Base-by-base conservation (phyloP, 1,140 invertebrate genomes). In the Apis mellifera region DNA sequence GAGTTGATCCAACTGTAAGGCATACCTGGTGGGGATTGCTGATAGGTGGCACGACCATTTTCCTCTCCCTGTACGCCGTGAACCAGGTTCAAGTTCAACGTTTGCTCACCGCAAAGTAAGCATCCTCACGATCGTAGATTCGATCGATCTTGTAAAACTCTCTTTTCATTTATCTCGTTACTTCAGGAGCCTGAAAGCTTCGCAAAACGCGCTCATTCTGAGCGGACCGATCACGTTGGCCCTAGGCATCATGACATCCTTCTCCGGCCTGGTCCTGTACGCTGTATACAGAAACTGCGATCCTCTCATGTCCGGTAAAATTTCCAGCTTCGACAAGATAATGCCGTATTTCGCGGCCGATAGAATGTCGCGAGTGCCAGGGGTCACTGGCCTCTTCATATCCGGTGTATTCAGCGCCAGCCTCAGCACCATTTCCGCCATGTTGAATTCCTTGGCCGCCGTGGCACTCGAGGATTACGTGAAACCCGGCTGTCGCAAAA, bases 381-480 rank as follows among this genome's bases (percentile, higher is more conserved):
- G 97, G 0, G 84, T 98, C n/a, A 94, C 93, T 0, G 95, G 95
- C 0, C 89, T 96, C 21, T 95, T 96, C 68, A 93, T 95, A 19
- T 94, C 95, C 0, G 95, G 95, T 0, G 94, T 96, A 21, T 96
- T 96, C 89, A 95, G 95, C 73, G 98, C 97, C 0, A 97, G 97
- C 1, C 94, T 99, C 0, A 98, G 97, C 71, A 98, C 98, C 0
- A 96, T 98, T 55, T 98, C 97, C 0, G 97, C 98, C 1, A 95
- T 97, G 78, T 94, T 98, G 57, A 98, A 98, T 91, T 97, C 97
- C 2, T 93, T 98, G 17, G 96, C 98, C 8, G 97, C 97, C 2
- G 96, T 98, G 9, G 97, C 97, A 1, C 94, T 98, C 55, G 96
- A 98, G 88, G 98, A 98, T 94, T 98, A 97, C 89, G 93, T 97